A percentile compares a stretch with the other conserved stretches of the same genome.
Conservation (phyloP, 1,140 invertebrate species). For the Drosophila auraria region DNA sequence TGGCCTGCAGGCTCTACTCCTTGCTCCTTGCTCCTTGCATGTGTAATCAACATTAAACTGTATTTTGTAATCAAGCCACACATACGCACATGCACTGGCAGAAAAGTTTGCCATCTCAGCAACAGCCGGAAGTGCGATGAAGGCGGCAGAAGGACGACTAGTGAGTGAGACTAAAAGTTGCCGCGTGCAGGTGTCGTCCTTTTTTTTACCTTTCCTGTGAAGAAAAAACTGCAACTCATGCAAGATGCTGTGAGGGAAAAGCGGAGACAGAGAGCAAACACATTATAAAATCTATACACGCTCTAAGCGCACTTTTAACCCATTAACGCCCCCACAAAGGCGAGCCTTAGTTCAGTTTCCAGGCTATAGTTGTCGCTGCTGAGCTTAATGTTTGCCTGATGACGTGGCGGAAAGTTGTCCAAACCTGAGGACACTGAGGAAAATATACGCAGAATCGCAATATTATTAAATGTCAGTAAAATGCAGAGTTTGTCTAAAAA, state of each 20-base stretch:
- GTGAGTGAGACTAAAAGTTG: constrained; percentile 27
- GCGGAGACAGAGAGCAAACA: constrained; percentile 56
- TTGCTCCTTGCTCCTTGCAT: constrained; percentile 51
- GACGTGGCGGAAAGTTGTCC: constrained; percentile 70
- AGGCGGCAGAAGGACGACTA: constrained; percentile 55
- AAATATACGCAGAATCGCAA: neutral
- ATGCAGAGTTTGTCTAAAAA: too few relatives aligned
- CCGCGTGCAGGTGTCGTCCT: constrained; percentile 53
- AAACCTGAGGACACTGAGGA: neutral
- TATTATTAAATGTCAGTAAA: too few relatives aligned
- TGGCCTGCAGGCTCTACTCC: constrained; percentile 38
- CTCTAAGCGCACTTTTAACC: constrained; percentile 80
- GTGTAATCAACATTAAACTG: constrained; percentile 82
- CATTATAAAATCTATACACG: constrained; percentile 81
- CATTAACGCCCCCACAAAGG: constrained; percentile 71
- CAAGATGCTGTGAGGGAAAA: constrained; percentile 13
- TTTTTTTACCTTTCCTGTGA: constrained; percentile 55
- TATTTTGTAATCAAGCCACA: constrained; percentile 78
- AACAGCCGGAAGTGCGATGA: constrained; percentile 58
- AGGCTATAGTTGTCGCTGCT: constrained; percentile 25
- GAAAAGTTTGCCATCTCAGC: constrained; percentile 72
- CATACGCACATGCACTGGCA: constrained; percentile 30
- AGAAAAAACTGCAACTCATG: constrained; percentile 69
- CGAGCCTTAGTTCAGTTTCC: constrained; percentile 25
- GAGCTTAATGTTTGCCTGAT: constrained; percentile 69